These are phyloP conservation scores for Ceyx cyanopectus DNA, from an alignment of 2,113 vertebrate species.

Conservation along the genomic window DNA sequence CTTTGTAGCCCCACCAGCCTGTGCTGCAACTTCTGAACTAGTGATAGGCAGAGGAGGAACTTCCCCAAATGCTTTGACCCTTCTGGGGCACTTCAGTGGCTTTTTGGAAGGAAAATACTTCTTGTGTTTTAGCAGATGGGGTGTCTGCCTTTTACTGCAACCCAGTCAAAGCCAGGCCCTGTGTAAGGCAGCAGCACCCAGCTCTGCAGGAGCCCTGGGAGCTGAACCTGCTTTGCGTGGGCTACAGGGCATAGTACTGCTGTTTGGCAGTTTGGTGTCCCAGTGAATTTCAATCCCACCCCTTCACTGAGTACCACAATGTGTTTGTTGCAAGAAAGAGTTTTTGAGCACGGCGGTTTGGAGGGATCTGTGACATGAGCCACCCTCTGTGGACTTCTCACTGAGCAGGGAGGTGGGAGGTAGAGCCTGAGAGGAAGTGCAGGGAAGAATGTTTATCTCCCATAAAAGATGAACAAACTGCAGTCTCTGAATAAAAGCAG, in stretches of 20 bases:
- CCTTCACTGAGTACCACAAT: neutral
- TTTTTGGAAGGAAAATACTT: neutral
- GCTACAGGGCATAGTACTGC: neutral
- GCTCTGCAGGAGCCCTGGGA: neutral
- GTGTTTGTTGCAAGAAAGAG: neutral
- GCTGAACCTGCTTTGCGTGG: fast-evolving
- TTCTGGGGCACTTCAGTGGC: neutral
- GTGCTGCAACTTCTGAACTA: neutral
- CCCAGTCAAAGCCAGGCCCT: neutral
- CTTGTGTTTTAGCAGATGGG: neutral
- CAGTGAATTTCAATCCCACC: neutral
- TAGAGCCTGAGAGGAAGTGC: neutral
- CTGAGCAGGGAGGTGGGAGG: neutral
- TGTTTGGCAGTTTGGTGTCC: neutral
- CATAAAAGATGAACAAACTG: neutral
- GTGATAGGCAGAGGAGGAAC: neutral
- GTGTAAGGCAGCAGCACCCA: neutral
- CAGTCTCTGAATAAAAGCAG: neutral
- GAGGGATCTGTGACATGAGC: neutral
- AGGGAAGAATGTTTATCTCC: neutral
- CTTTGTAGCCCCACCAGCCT: neutral
- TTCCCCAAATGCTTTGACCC: neutral
- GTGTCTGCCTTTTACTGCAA: neutral
- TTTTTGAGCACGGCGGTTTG: neutral
- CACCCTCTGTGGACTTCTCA: neutral